A percentile compares a stretch with the other conserved stretches of the same genome.
Conservation (phyloP, 2,888 invertebrate genomes). For the Rhodophaea formosa region DNA sequence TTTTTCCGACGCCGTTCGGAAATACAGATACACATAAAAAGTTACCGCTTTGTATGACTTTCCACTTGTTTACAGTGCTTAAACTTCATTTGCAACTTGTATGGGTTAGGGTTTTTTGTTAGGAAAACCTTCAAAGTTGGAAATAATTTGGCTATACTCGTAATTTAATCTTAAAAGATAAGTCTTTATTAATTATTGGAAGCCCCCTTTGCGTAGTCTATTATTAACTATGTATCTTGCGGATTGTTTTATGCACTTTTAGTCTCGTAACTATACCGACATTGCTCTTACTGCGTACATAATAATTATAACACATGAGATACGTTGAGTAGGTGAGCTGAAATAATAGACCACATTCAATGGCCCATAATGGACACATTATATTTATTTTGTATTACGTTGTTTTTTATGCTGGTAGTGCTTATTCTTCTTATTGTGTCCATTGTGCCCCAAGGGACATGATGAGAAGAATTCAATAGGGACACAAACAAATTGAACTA, state of each 20-base stretch:
- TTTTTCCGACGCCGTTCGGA: conserved; percentile 35
- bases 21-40: conserved; percentile 40
- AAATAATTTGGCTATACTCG: background rate
- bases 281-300: no score
- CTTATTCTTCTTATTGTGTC: no score
- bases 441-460: no score
- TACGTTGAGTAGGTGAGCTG: no score
- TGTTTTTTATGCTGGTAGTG: no score
- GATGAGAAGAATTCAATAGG: no score
- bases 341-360: background rate
- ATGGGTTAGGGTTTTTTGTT: conserved; percentile 14
- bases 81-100: conserved; percentile 48
- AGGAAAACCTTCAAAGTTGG: background rate
- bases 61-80: conserved; percentile 46
- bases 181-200: background rate
- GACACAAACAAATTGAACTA: no score
- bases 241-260: no score
- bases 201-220: background rate
- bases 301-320: no score
- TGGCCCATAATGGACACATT: background rate
- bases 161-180: background rate
- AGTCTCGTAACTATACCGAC: no score
- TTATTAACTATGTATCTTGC: no score
- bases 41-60: conserved; percentile 41
- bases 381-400: no score